phyloP scores from a whole-genome alignment of 2,113 vertebrate species.

The Xenopus laevis region DNA sequence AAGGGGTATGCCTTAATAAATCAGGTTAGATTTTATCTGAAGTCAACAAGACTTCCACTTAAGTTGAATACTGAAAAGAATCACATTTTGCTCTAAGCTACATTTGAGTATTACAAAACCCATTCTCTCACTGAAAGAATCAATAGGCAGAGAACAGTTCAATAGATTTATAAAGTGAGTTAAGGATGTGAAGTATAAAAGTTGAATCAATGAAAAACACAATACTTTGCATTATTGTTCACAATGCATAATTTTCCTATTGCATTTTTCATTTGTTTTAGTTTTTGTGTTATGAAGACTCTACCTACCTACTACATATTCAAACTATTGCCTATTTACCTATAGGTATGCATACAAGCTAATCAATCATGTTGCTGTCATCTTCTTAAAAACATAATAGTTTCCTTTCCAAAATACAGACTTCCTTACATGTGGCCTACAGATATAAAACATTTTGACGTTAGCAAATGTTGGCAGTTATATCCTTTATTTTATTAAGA shows the following conservation, averaged over 20 bases:
- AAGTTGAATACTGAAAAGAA: neutral
- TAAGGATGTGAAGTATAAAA: slow-evolving; percentile 31
- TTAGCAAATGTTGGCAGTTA: too few relatives aligned
- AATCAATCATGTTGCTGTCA: too few relatives aligned
- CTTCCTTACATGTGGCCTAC: too few relatives aligned
- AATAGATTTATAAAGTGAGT: slow-evolving; percentile 32
- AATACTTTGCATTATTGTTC: slow-evolving; percentile 23
- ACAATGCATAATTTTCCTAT: neutral
- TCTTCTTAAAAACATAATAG: too few relatives aligned
- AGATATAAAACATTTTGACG: too few relatives aligned
- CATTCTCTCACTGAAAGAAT: slow-evolving; percentile 19
- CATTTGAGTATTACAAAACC: slow-evolving; percentile 9
- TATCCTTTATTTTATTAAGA: too few relatives aligned
- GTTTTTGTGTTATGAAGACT: too few relatives aligned
- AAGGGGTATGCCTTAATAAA: neutral
- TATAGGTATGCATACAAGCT: too few relatives aligned
- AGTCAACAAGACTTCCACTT: neutral
- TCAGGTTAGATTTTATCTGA: neutral
- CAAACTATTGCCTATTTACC: too few relatives aligned
- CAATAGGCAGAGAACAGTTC: slow-evolving; percentile 26
- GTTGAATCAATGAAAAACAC: slow-evolving; percentile 17
- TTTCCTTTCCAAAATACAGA: too few relatives aligned
- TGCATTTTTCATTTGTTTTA: too few relatives aligned
- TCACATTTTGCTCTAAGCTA: slow-evolving; percentile 1
- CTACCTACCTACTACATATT: too few relatives aligned